Conservation (phyloP, 2,888 invertebrate genomes). For the Pristionchus exspectatus region DNA sequence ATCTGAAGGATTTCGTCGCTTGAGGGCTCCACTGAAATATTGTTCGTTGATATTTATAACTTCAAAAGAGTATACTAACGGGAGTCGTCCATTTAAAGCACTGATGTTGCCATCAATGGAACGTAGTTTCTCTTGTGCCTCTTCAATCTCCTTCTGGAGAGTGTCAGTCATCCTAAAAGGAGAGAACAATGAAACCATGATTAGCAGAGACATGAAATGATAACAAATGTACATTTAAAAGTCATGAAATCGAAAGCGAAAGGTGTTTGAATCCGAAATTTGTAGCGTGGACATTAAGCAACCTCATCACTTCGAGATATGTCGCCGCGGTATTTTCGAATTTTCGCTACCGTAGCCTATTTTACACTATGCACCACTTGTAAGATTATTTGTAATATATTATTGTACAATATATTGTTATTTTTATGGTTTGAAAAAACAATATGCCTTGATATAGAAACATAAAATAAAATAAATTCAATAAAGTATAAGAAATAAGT, state of each 20-base stretch:
- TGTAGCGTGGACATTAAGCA: neutral
- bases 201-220: neutral
- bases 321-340: neutral
- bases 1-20: conserved; percentile 3
- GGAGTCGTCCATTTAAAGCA: conserved; percentile 35
- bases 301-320: neutral
- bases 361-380: no score
- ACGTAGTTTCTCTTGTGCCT: conserved; percentile 54
- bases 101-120: conserved; percentile 55
- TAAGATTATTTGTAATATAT: no score
- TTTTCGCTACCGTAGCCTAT: neutral
- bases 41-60: neutral
- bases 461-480: neutral
- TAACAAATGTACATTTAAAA: no score
- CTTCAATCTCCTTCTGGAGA: conserved; percentile 56
- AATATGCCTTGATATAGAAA: neutral
- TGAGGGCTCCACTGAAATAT: conserved; percentile 46
- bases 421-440: neutral
- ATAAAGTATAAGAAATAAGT: neutral
- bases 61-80: conserved; percentile 6
- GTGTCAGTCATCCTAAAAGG: conserved; percentile 54
- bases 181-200: neutral
- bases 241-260: neutral
- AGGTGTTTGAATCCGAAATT: neutral
- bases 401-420: neutral